A percentile compares a stretch with the other conserved stretches of the same genome.
phyloP scores from a whole-genome alignment of 2,113 vertebrate species.

The Nerophis lumbriciformis region DNA sequence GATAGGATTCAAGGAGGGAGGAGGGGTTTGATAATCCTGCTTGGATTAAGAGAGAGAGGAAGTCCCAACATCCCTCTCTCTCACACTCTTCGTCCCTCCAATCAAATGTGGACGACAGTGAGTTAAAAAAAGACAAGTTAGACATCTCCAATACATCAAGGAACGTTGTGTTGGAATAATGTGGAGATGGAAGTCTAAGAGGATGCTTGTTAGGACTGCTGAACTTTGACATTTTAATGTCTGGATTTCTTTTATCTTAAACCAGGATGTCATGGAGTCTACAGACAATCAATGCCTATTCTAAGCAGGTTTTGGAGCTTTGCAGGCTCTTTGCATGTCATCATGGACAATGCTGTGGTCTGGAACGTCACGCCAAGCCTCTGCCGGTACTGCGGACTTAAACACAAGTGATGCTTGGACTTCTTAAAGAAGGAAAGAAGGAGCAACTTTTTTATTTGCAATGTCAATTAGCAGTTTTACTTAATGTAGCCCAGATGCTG shows the following conservation, averaged over 20 bases:
- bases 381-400: not conserved
- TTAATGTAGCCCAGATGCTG: no score
- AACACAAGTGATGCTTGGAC: slow-evolving; percentile 4
- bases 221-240: slow-evolving; percentile 53
- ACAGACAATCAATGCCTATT: not conserved
- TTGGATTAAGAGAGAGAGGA: slow-evolving; percentile 57
- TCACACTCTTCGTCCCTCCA: slow-evolving; percentile 9
- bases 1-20: slow-evolving; percentile 43
- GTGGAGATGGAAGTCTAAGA: slow-evolving; percentile 19
- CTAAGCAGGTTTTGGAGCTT: not conserved
- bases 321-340: slow-evolving; percentile 1
- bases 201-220: slow-evolving; percentile 28
- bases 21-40: slow-evolving; percentile 68
- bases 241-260: slow-evolving; percentile 11
- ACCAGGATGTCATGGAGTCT: not conserved
- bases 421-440: slow-evolving; percentile 4
- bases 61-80: slow-evolving; percentile 31
- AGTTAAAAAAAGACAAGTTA: slow-evolving; percentile 1
- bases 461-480: not conserved
- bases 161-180: slow-evolving; percentile 36
- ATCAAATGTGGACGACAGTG: slow-evolving; percentile 16
- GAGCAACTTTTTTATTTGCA: not conserved
- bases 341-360: not conserved
- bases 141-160: not conserved
- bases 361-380: not conserved